Base-by-base conservation (phyloP, 2,888 invertebrate genomes). In the Enchytraeus crypticus region DNA sequence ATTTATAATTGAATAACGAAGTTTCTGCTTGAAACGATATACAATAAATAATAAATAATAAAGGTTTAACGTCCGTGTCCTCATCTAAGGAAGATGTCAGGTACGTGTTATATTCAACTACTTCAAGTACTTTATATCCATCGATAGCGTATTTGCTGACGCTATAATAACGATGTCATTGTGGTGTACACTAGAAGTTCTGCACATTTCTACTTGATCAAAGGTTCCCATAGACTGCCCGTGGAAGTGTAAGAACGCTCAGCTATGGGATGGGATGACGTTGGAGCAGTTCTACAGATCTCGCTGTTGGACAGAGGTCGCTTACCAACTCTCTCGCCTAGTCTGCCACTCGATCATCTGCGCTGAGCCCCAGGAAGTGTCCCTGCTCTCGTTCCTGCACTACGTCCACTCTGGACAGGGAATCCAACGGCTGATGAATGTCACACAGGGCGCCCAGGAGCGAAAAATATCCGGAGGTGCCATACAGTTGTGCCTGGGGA, bases 401-500 rank as follows among this genome's bases (percentile, higher is more conserved):
- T 56, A 59, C 45, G n/a, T 59, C 5, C 23, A 30, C 11, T 58
- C 58, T 5, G 55, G 55, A 1, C 8, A 67, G 74, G 29, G 66
- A 73, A 49, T 75, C 77, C 3, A 78, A 78, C 75, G 80, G 79
- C 5, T 71, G 1, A 38, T 55, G 34, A 32, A 55, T 38, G 55
- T 55, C 14, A 5, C 21, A 5, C 2, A 30, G 34, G 55, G 55
- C 5, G 3, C 38, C n/a, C 32, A 55, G 55, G 55, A 81, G 65
- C 67, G 73, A 38, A 79, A 78, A 65, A 70, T 79, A 57, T 65
- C 73, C 29, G 81, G 80, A 29, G 81, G 81, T 23, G 73, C 78
- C 1, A 77, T 79, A 64, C 80, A 80, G 64, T 71, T 81, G n/a
- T 74, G n/a, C n/a, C n/a, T n/a, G n/a, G n/a, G n/a, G n/a, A n/a